A percentile compares a stretch with the other conserved stretches of the same genome.
Evolutionary conservation across 2,888 invertebrate species (phyloP).

Genomic region (Strigamia maritima): DNA sequence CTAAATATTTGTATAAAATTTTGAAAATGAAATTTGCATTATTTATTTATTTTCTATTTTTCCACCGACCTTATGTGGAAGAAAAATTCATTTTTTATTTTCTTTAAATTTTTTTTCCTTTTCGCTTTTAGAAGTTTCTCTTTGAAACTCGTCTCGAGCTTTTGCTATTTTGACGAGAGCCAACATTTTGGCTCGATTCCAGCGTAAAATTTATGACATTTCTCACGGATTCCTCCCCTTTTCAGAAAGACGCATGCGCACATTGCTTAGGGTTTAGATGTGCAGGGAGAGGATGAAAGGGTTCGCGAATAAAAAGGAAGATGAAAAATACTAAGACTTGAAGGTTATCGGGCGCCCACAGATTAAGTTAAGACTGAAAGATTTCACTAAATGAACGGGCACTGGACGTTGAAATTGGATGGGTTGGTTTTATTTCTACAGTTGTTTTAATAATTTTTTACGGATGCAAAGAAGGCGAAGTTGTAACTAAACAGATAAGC

Average conservation of each 20-base stretch:
- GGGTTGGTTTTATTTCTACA: background rate
- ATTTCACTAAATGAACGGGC: constrained; percentile 25
- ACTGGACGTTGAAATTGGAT: constrained; percentile 34
- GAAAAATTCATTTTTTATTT: background rate
- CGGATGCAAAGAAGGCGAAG: background rate
- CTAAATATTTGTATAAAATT: background rate
- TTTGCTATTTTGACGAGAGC: constrained; percentile 23
- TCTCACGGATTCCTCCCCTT: constrained; percentile 21
- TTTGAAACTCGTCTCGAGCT: background rate
- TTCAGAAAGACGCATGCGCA: constrained; percentile 19
- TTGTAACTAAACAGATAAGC: background rate
- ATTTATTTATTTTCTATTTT: background rate
- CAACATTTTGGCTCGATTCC: constrained; percentile 19
- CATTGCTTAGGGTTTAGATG: background rate
- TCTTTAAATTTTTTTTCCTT: background rate
- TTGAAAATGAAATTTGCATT: background rate
- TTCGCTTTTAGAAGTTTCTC: background rate
- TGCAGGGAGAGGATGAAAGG: background rate
- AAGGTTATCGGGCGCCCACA: constrained; percentile 1
- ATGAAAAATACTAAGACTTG: background rate
- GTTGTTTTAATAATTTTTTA: background rate
- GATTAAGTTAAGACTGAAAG: constrained; percentile 29
- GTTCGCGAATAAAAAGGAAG: background rate
- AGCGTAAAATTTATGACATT: background rate
- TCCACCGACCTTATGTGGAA: background rate